Evolutionary conservation across 2,797 vertebrate genomes (phyloP).

Genomic region (Thunnus albacares): DNA sequence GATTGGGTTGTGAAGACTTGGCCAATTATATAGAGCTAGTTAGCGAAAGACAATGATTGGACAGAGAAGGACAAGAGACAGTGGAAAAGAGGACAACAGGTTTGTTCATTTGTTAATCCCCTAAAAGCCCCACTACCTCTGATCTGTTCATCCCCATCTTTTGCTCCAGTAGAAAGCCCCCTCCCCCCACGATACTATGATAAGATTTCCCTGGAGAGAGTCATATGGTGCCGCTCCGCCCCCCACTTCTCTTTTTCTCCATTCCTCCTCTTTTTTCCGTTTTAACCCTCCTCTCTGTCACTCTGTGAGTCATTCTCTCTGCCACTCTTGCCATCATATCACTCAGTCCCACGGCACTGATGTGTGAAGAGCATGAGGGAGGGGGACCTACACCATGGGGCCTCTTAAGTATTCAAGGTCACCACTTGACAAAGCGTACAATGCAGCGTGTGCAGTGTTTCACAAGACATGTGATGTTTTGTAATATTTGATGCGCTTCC

Average conservation of each 20-base stretch:
- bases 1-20: constrained; percentile 35
- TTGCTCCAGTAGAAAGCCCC: constrained; percentile 43
- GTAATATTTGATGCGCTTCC: constrained; percentile 74
- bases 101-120: constrained; percentile 72
- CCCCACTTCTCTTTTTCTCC: constrained; percentile 21
- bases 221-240: constrained; percentile 62
- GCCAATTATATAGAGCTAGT: constrained; percentile 54
- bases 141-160: constrained; percentile 59
- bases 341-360: constrained; percentile 62
- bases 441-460: constrained; percentile 59
- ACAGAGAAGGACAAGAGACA: constrained; percentile 24
- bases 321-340: constrained; percentile 65
- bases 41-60: constrained; percentile 43
- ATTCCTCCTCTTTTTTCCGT: constrained; percentile 26
- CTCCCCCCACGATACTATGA: constrained; percentile 26
- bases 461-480: constrained; percentile 77
- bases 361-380: constrained; percentile 71
- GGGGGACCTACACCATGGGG: constrained; percentile 55
- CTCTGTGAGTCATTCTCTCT: constrained; percentile 38
- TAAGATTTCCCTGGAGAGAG: constrained; percentile 78
- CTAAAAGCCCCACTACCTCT: constrained; percentile 39
- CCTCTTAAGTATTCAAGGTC: constrained; percentile 78
- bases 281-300: constrained; percentile 52
- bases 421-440: constrained; percentile 62
- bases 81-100: constrained; percentile 61